Evolutionary conservation across 2,113 vertebrate genomes (phyloP).

Genomic region (Emydocephalus ijimae): DNA sequence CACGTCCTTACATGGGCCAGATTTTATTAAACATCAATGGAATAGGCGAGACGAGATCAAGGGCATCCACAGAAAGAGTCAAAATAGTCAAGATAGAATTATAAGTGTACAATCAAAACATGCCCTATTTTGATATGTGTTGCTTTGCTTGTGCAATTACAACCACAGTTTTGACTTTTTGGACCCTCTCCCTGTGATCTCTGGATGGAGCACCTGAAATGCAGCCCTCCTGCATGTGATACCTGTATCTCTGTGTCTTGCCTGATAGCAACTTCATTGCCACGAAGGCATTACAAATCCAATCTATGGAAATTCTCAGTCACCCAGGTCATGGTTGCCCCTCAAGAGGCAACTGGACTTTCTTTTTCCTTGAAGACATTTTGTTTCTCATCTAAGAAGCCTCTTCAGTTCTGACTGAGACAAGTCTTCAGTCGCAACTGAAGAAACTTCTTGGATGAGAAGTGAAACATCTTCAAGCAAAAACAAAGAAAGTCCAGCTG

Average conservation of each 20-base stretch:
- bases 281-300: background rate
- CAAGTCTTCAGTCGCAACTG: background rate
- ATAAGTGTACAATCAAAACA: background rate
- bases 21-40: background rate
- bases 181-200: background rate
- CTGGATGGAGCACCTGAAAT: background rate
- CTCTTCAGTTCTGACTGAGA: background rate
- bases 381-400: background rate
- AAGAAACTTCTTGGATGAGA: background rate
- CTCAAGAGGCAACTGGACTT: background rate
- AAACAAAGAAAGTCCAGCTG: background rate
- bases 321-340: background rate
- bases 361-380: background rate
- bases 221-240: background rate
- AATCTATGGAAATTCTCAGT: background rate
- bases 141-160: background rate
- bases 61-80: background rate
- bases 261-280: background rate
- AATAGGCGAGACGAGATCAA: background rate
- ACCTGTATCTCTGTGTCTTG: background rate
- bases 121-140: background rate
- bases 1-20: background rate
- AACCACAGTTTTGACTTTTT: background rate
- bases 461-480: background rate
- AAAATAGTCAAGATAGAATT: background rate